Evolutionary conservation across 64 coral and sea anemone genomes (phyloP), one percentile per base, ranked within the genome.

Genomic region (Porites australiensis): DNA sequence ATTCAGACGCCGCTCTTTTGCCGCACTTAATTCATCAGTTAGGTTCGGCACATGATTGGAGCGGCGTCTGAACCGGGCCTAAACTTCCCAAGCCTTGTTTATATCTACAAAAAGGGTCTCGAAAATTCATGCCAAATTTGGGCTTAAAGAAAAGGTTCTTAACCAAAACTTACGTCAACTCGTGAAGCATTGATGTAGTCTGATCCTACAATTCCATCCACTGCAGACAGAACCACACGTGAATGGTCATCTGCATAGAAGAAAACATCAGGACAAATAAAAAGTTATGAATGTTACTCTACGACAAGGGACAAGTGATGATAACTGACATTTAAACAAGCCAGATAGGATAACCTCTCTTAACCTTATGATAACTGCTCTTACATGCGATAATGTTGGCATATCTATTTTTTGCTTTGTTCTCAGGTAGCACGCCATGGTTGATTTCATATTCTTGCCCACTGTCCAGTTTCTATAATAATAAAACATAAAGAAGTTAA

Each of bases 371-470:
- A 15, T 10, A 14, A 74, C 9, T 16, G 11, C 15, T 93, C 97
- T 91, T 72, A 98, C 97, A 98, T 45, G 97, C 94, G 4, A 98
- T 92, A 60, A 98, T 98, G 50, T 98, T 98, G 44, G 90, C 97
- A 46, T 98, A 98, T 98, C 97, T 98, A 79, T 98, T 98, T 64
- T 96, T 98, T 15, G 65, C 45, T 23, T 96, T 98, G 71, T 98
- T 98, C 47, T 96, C 97, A 51, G 77, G 61, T 46, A 89, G 70
- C 23, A 90, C 73, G 14, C 91, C 97, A 3, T 64, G 44, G 1
- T 88, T 94, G 72, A 87, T 75, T 13, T 77, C 22, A 74, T 88
- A 98, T 15, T 95, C 94, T 45, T 89, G 91, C 5, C 97, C 94
- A 44, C 66, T 86, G 87, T 98, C 97, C 5, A 98, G 88, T 91